These are phyloP conservation scores for Mormyrus lacerda DNA, from an alignment of 2,113 vertebrate genomes.

Conservation along the genomic window DNA sequence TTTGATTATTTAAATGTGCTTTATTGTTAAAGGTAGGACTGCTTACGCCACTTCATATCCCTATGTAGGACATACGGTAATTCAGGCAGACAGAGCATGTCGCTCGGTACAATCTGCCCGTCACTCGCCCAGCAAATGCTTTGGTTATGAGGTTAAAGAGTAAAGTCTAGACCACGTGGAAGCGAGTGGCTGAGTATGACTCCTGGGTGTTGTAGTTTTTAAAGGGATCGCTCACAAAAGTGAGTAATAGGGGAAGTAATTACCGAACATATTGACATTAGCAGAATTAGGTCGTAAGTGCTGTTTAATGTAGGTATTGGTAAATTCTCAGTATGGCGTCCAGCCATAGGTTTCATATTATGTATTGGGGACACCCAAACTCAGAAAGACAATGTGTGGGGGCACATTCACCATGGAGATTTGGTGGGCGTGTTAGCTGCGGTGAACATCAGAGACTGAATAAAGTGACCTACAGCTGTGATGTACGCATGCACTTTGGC, in stretches of 20 bases:
- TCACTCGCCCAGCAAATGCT: not conserved
- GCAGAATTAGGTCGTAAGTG: not conserved
- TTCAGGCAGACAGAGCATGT: not conserved
- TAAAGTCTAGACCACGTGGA: not conserved
- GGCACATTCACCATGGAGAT: not conserved
- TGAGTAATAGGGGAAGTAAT: not conserved
- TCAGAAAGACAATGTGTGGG: not conserved
- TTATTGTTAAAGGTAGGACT: not conserved
- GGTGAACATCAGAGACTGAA: not conserved
- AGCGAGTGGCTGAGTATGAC: not conserved
- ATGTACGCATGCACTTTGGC: not conserved
- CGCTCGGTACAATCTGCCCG: not conserved
- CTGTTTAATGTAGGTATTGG: not conserved
- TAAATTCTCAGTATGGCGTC: not conserved
- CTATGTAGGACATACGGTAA: not conserved
- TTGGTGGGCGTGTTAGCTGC: no score
- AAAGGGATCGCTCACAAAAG: not conserved
- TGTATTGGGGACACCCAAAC: not conserved
- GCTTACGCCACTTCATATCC: not conserved
- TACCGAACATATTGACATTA: not conserved
- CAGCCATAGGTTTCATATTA: not conserved
- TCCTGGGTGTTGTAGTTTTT: not conserved
- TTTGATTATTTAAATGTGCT: not conserved
- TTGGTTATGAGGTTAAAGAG: not conserved
- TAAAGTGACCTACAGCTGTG: not conserved